These are phyloP conservation scores for Dendropsophus ebraccatus DNA, from an alignment of 2,113 vertebrate species.

Conservation along the genomic window DNA sequence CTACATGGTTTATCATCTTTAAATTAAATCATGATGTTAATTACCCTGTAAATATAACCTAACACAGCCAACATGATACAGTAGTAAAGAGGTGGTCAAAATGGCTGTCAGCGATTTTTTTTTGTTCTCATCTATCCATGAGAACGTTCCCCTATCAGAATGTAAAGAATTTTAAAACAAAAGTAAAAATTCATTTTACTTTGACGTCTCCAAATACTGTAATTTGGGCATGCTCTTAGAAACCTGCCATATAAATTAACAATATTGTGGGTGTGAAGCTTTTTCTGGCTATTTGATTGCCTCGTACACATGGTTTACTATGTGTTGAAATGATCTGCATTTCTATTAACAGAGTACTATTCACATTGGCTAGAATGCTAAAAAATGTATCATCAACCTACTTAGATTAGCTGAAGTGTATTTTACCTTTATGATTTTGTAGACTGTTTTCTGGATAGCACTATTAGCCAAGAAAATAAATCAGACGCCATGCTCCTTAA, in stretches of 20 bases:
- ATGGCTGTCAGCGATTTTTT: neutral
- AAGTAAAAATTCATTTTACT: neutral
- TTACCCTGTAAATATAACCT: neutral
- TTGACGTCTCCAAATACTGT: neutral
- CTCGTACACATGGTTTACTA: neutral
- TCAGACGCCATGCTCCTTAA: neutral
- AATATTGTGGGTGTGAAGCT: neutral
- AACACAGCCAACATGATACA: neutral
- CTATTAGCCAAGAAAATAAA: neutral
- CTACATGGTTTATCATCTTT: too few relatives aligned
- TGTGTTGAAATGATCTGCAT: constrained; percentile 9
- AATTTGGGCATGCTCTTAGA: neutral
- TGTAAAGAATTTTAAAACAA: neutral
- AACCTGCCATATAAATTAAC: neutral
- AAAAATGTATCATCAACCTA: neutral
- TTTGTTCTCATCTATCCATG: neutral
- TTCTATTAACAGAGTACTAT: neutral
- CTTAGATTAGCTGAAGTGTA: constrained; percentile 2
- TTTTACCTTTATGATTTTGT: constrained; percentile 1
- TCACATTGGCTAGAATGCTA: neutral
- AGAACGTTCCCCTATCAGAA: neutral
- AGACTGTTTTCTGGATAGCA: constrained; percentile 8
- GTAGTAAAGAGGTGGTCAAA: neutral
- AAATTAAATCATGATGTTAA: too few relatives aligned
- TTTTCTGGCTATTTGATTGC: neutral